Base-by-base conservation (phyloP, 2,797 vertebrate species). In the Cyclopterus lumpus region DNA sequence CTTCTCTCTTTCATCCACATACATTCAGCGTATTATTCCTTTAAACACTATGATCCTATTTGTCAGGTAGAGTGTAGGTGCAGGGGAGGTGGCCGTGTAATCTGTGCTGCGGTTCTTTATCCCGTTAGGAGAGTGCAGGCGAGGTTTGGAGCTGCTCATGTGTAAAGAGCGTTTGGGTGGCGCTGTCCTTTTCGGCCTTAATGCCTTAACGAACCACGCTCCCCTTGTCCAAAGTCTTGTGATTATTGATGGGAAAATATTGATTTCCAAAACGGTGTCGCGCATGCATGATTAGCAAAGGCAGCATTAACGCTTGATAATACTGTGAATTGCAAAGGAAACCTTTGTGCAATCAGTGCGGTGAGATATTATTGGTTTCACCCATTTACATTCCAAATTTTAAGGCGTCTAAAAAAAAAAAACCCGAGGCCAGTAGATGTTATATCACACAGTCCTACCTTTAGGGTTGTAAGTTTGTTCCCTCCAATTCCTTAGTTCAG, bases 41-140 rank as follows among this genome's bases (percentile, higher is more conserved):
- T 91, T 91, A 92, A 93, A 92, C 89, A 91, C 89, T 86, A 74
- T 93, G 90, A 94, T 93, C 93, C 92, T 91, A 91, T 95, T 95
- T 94, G 91, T 93, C 92, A 93, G 92, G 92, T 94, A 89, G 88
- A 90, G 88, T 84, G 92, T 88, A 89, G 89, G 92, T 90, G 89
- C 90, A 79, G 79, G 89, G 92, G 90, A 91, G 89, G 88, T 88
- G 88, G 88, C 83, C 90, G 77, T 93, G 91, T 94, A 91, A 93
- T 94, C 92, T 93, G 87, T 86, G 91, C 92, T 87, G 88, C 86
- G 88, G 86, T 92, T 83, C 91, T 92, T 93, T 91, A 92, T 94
- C 91, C 90, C 83, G 92, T 94, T 93, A 93, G 87, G 84, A 83
- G 85, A 80, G 84, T 73, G 46, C 79, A 78, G 87, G 83, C 89